phyloP scores from a whole-genome alignment of 1,140 invertebrate genomes.

The Venustaconcha ellipsiformis region DNA sequence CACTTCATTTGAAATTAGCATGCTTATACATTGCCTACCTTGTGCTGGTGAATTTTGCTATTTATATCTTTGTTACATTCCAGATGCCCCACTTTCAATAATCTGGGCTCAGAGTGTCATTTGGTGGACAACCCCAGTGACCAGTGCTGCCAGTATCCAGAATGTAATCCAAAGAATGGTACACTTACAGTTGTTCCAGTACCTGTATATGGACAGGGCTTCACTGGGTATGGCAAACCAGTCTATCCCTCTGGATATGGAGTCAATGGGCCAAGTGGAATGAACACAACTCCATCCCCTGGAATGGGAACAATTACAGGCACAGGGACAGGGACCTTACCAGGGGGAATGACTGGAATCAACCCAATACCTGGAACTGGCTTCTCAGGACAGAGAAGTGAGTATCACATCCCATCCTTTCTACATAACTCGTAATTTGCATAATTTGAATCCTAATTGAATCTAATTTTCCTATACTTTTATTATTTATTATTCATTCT shows the following conservation, averaged over 20 bases:
- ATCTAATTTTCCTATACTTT: too few relatives aligned
- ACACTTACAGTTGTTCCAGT: slow-evolving; percentile 10
- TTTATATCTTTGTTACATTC: neutral
- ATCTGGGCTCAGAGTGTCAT: slow-evolving; percentile 29
- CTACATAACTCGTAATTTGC: too few relatives aligned
- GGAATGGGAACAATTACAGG: slow-evolving; percentile 15
- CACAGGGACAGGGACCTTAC: neutral
- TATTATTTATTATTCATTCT: too few relatives aligned
- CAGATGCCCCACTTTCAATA: slow-evolving; percentile 37
- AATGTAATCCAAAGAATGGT: slow-evolving; percentile 9
- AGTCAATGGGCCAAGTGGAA: too few relatives aligned
- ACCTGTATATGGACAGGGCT: slow-evolving; percentile 28
- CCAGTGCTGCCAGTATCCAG: slow-evolving; percentile 25
- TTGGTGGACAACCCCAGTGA: slow-evolving; percentile 31
- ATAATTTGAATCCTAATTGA: too few relatives aligned
- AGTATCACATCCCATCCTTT: neutral
- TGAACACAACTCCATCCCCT: slow-evolving; percentile 13
- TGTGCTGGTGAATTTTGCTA: neutral
- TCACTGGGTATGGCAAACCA: slow-evolving; percentile 25
- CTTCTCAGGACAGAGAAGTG: slow-evolving; percentile 20
- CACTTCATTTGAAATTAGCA: neutral
- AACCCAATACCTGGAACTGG: slow-evolving; percentile 3
- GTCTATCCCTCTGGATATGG: neutral
- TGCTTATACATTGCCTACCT: neutral
- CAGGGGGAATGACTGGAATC: too few relatives aligned